phyloP scores from a whole-genome alignment of 2,113 vertebrate genomes.

The Lipotes vexillifer region DNA sequence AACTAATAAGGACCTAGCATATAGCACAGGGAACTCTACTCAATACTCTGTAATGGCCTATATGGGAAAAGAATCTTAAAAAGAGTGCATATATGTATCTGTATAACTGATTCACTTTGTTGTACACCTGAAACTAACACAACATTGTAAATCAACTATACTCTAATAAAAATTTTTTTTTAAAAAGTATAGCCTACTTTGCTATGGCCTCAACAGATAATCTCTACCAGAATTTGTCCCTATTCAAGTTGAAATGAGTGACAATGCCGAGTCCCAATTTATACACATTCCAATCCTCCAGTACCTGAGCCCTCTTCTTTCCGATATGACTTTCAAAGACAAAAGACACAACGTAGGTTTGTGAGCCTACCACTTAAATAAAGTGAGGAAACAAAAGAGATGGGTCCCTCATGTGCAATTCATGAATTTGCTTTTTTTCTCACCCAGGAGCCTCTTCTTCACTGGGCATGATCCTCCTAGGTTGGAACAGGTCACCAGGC shows the following conservation, averaged over 20 bases:
- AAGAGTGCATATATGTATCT: too few species aligned
- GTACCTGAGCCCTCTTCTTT: neutral
- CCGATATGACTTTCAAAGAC: neutral
- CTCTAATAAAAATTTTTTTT: too few species aligned
- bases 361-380: neutral
- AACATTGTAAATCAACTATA: too few species aligned
- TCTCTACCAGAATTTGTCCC: neutral
- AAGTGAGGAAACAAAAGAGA: neutral
- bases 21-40: too few species aligned
- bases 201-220: neutral
- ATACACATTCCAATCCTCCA: neutral
- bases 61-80: too few species aligned
- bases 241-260: neutral
- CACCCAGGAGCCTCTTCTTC: neutral
- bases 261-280: neutral
- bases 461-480: rapidly evolving
- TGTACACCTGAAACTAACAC: too few species aligned
- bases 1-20: too few species aligned
- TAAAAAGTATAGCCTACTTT: neutral
- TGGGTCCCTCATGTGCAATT: rapidly evolving
- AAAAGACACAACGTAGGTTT: neutral
- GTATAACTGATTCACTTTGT: too few species aligned
- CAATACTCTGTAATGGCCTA: too few species aligned
- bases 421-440: neutral
- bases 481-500: neutral